Evolutionary conservation across 2,113 vertebrate species (phyloP).

Genomic region (Lontra canadensis): DNA sequence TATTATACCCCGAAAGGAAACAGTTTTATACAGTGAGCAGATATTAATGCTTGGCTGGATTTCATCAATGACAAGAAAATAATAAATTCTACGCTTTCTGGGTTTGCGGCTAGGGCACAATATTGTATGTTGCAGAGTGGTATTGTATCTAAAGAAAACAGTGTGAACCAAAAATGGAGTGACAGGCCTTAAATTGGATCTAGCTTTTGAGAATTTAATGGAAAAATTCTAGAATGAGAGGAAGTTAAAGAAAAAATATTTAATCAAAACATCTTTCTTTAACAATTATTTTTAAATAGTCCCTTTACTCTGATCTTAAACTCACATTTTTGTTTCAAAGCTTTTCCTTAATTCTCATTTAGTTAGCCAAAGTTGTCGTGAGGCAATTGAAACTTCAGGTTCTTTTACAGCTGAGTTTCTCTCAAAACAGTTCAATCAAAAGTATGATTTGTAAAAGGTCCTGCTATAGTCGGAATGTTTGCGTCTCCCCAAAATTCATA

Average conservation of each 20-base stretch:
- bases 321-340: not conserved
- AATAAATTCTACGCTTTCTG: not conserved
- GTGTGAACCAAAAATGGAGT: slow-evolving; percentile 55
- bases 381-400: not conserved
- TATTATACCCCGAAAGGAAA: not conserved
- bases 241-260: slow-evolving; percentile 57
- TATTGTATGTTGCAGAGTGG: slow-evolving; percentile 52
- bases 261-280: slow-evolving; percentile 52
- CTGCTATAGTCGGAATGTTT: not conserved
- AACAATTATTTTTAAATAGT: slow-evolving; percentile 63
- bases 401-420: not conserved
- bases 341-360: not conserved
- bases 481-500: not conserved
- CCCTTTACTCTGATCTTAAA: slow-evolving; percentile 58
- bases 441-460: not conserved
- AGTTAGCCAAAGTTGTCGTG: not conserved
- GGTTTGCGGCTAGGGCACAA: slow-evolving; percentile 35
- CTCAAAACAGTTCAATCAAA: not conserved
- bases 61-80: slow-evolving; percentile 45
- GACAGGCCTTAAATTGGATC: slow-evolving; percentile 69
- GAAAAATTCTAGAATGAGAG: slow-evolving; percentile 52
- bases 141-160: slow-evolving; percentile 53
- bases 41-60: slow-evolving; percentile 22
- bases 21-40: not conserved
- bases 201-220: slow-evolving; percentile 63